These are phyloP conservation scores for Drosophila paranaensis DNA, from an alignment of 2,888 invertebrate species.

Conservation along the genomic window DNA sequence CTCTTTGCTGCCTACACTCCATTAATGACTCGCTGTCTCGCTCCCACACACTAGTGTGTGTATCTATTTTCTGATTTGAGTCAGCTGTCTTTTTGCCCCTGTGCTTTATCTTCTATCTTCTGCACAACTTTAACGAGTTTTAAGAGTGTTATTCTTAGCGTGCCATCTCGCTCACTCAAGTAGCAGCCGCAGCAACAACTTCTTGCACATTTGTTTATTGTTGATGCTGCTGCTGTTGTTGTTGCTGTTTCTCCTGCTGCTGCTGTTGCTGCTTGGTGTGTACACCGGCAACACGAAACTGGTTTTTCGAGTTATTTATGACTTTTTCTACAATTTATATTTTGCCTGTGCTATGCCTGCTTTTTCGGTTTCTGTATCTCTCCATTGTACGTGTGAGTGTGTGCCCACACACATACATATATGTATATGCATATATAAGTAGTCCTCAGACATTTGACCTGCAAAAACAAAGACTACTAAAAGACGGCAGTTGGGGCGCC, in stretches of 20 bases:
- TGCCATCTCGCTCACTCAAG: constrained; percentile 48
- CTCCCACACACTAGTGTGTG: constrained; percentile 2
- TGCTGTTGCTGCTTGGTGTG: constrained; percentile 58
- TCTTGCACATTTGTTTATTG: constrained; percentile 78
- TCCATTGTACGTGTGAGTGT: constrained; percentile 15
- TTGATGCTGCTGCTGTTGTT: constrained; percentile 41
- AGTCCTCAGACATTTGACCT: constrained; percentile 76
- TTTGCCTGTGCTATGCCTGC: constrained; percentile 52
- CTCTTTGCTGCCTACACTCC: constrained; percentile 19
- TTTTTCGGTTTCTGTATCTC: constrained; percentile 69
- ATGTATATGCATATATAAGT: constrained; percentile 2
- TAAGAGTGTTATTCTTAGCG: constrained; percentile 68
- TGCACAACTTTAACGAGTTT: constrained; percentile 78
- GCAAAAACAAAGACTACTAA: constrained; percentile 51
- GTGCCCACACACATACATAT: not conserved
- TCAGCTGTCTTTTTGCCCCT: constrained; percentile 62
- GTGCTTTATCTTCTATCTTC: constrained; percentile 62
- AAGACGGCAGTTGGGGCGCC: constrained; percentile 36
- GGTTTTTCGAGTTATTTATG: constrained; percentile 81
- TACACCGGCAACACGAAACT: constrained; percentile 79
- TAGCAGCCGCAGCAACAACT: constrained; percentile 43
- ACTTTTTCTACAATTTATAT: constrained; percentile 75
- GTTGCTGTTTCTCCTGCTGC: constrained; percentile 24
- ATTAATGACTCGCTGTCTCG: constrained; percentile 38
- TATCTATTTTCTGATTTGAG: constrained; percentile 46